Evolutionary conservation across 53 echinoderm and acorn worm species (phyloP), one percentile per base, ranked within the genome.

Genomic region (Holothuria scabra): DNA sequence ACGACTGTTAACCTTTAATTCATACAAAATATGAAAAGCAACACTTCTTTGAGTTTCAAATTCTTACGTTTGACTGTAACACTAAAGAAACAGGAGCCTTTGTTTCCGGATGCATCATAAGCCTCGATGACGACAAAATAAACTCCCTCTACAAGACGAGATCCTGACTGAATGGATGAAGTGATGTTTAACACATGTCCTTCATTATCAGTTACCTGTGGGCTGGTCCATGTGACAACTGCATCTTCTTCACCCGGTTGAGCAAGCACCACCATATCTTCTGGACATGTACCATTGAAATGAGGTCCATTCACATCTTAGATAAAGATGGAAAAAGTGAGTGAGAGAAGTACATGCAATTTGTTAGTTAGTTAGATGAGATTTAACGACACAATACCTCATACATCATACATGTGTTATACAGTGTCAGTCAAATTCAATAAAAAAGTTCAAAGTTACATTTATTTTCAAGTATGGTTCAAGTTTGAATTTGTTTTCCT

Each of bases 61-160:
- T 19, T 52, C 76, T 69, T 76, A 95, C 95, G 91, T 65, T 34
- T 65, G 19, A 95, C 90, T 22, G 28, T 69, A 21, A 93, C 87
- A 70, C 75, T 59, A 62, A 95, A 95, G 19, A 86, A 59, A 67
- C 95, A 95, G 18, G 90, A 90, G 24, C 83, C 93, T 28, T 48
- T 83, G 76, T 93, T 95, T 41, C 95, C 95, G 23, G 85, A 75
- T 26, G 28, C 0, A 78, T 95, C 95, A 3, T 65, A 83, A 2
- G 95, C 95, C 13, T 64, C 68, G 11, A 93, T 79, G 21, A 93
- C 68, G 4, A 95, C 59, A 28, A 82, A 84, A 56, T 93, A 89
- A 0, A 30, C 24, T 34, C 95, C 95, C 75, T 93, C 94, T 1
- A 62, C 41, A 16, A 94, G 66, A 0, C 24, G 9, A 0, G 81